phyloP scores from a whole-genome alignment of 2,113 vertebrate genomes.

The Microcebus griseorufus region DNA sequence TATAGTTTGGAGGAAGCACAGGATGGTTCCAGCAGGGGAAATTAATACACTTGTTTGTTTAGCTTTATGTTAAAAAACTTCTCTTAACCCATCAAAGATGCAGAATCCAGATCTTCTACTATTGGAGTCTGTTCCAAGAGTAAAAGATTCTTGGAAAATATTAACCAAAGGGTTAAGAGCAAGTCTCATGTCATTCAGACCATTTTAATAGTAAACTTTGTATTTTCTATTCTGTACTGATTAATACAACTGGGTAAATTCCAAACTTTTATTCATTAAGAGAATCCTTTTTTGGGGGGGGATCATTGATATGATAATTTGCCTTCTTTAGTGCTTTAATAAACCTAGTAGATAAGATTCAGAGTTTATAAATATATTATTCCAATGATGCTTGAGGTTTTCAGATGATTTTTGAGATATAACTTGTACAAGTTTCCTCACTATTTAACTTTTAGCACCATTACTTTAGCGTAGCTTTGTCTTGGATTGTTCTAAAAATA shows the following conservation, averaged over 20 bases:
- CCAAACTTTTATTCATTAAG: slow-evolving; percentile 67
- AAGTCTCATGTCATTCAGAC: slow-evolving; percentile 71
- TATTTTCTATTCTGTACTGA: slow-evolving; percentile 79
- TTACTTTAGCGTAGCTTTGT: slow-evolving; percentile 68
- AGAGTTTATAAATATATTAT: slow-evolving; percentile 64
- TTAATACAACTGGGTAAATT: slow-evolving; percentile 70
- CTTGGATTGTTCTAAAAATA: slow-evolving; percentile 71
- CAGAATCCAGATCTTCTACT: slow-evolving; percentile 74
- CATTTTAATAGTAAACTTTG: slow-evolving; percentile 65
- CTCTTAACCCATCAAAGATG: slow-evolving; percentile 72
- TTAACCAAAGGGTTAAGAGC: slow-evolving; percentile 72
- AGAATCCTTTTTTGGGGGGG: slow-evolving; percentile 68
- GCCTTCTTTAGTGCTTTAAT: slow-evolving; percentile 60
- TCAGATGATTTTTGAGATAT: slow-evolving; percentile 67
- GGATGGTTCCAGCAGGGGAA: slow-evolving; percentile 43
- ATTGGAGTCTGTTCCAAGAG: slow-evolving; percentile 62
- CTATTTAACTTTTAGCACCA: slow-evolving; percentile 61
- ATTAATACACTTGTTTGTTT: slow-evolving; percentile 33
- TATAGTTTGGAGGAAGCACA: slow-evolving; percentile 60
- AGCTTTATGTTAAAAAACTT: slow-evolving; percentile 71
- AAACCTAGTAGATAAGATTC: slow-evolving; percentile 54
- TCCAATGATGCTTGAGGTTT: slow-evolving; percentile 57
- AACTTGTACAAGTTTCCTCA: slow-evolving; percentile 59
- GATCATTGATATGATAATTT: slow-evolving; percentile 76
- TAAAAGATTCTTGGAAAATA: slow-evolving; percentile 76